phyloP scores from a whole-genome alignment of 2,113 vertebrate genomes.

The Cryptomyrus ogoouensis region DNA sequence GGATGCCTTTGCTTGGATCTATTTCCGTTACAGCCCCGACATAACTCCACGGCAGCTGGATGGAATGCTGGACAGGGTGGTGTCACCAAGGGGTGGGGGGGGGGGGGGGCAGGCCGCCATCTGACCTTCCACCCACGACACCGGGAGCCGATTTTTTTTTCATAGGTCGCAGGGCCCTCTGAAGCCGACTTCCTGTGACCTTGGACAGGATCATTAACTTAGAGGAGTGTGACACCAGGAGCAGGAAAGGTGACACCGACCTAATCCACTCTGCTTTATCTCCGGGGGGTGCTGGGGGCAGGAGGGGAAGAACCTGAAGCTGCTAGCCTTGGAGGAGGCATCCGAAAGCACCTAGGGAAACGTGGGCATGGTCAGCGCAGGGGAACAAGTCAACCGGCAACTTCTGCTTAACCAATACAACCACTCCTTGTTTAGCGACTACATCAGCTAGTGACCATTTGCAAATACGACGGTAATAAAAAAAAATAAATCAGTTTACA shows the following conservation, averaged over 20 bases:
- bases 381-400: background rate
- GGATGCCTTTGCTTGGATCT: background rate
- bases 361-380: background rate
- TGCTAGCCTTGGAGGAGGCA: constrained; percentile 66
- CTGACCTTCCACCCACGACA: background rate
- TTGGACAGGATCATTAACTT: background rate
- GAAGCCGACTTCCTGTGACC: background rate
- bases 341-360: constrained; percentile 85
- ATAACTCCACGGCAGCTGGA: background rate
- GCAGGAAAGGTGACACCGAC: constrained; percentile 53
- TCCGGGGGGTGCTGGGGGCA: constrained; percentile 82
- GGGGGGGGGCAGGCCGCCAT: background rate
- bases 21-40: background rate
- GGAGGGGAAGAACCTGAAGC: constrained; percentile 83
- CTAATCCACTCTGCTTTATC: constrained; percentile 79
- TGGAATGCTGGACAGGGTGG: background rate
- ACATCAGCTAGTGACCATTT: background rate
- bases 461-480: background rate
- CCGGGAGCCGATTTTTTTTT: background rate
- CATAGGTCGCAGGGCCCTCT: background rate
- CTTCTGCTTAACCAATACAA: background rate
- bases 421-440: background rate
- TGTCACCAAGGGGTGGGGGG: background rate
- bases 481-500: background rate
- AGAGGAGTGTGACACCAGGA: background rate